Conservation (phyloP, 2,888 invertebrate genomes). For the Trilocha varians region DNA sequence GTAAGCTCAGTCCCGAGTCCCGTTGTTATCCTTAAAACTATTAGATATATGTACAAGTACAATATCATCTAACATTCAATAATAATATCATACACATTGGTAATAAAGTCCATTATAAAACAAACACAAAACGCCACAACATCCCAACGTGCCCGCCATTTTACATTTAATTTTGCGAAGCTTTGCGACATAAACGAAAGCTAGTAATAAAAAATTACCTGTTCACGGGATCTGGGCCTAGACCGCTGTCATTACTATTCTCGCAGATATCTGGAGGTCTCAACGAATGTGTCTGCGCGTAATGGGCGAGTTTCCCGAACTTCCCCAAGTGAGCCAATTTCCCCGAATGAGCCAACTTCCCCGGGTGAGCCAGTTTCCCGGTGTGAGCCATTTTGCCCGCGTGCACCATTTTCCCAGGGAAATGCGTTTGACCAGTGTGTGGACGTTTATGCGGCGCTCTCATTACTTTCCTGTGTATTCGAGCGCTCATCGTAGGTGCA, state of each 20-base stretch:
- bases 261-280: constrained; percentile 79
- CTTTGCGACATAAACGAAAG: not conserved
- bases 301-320: constrained; percentile 51
- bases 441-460: constrained; percentile 77
- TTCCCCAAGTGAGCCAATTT: constrained; percentile 47
- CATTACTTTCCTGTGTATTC: constrained; percentile 79
- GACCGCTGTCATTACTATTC: constrained; percentile 91
- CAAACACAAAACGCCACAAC: no score
- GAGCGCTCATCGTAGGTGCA: constrained; percentile 76
- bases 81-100: no score
- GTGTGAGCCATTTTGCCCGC: constrained; percentile 52
- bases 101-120: no score
- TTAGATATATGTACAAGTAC: no score
- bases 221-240: constrained; percentile 82
- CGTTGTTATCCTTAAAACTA: no score
- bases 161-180: not conserved
- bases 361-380: constrained; percentile 43
- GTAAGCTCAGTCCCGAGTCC: no score
- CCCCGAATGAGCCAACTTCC: no score
- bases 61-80: no score
- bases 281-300: constrained; percentile 61
- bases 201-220: constrained; percentile 35
- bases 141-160: no score
- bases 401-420: constrained; percentile 65
- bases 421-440: constrained; percentile 61